Evolutionary conservation across 2,797 vertebrate genomes (phyloP).

Genomic region (Lemur catta): DNA sequence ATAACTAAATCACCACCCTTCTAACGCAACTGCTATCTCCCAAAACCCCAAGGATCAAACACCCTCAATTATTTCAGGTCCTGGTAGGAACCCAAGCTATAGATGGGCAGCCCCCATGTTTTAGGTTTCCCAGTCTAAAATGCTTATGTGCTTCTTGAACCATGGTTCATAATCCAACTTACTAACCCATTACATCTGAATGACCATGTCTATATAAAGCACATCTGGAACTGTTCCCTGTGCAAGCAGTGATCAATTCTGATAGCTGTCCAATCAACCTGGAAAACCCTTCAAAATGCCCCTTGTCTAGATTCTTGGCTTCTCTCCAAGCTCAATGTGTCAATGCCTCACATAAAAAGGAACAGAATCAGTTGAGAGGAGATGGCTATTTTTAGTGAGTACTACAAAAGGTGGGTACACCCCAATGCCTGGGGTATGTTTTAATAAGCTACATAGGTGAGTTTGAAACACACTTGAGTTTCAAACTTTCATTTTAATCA

Average conservation of each 20-base stretch:
- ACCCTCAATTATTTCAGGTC: not conserved
- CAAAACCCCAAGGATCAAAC: not conserved
- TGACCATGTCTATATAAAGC: not conserved
- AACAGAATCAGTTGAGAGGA: not conserved
- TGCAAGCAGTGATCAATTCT: not conserved
- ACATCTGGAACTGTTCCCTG: not conserved
- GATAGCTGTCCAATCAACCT: not conserved
- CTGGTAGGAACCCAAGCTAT: not conserved
- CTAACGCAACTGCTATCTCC: not conserved
- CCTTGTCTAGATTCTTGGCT: not conserved
- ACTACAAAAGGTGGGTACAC: not conserved
- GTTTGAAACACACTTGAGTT: not conserved
- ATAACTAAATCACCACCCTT: not conserved
- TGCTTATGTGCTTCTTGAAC: not conserved
- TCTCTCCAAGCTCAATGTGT: not conserved
- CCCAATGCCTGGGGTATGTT: not conserved
- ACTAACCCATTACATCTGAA: not conserved
- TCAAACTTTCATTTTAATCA: conserved; percentile 5
- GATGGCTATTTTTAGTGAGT: not conserved
- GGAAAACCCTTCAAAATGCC: not conserved
- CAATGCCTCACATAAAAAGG: not conserved
- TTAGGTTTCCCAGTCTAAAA: not conserved
- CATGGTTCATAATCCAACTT: not conserved
- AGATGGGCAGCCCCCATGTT: not conserved
- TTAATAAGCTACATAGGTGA: conserved; percentile 18